Conservation (phyloP, 2,888 invertebrate genomes). For the Orchestes rusci region DNA sequence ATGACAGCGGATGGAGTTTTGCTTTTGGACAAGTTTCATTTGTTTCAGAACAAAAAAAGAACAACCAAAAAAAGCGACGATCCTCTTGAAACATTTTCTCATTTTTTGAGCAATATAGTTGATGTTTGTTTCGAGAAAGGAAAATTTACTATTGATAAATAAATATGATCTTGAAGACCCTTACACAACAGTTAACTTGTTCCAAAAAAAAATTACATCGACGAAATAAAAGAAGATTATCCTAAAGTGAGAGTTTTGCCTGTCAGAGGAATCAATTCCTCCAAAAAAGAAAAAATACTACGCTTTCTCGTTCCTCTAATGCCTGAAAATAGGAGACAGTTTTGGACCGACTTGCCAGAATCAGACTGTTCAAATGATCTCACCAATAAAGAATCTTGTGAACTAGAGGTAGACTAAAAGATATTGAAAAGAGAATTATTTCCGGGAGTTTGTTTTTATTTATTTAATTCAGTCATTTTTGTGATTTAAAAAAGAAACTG, state of each 20-base stretch:
- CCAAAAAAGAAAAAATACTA: neutral
- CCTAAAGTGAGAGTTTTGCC: neutral
- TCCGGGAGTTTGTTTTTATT: neutral
- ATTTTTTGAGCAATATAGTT: neutral
- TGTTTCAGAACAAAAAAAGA: slow-evolving; percentile 5
- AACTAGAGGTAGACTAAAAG: neutral
- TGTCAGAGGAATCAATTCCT: neutral
- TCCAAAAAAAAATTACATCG: neutral
- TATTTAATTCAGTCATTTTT: no score
- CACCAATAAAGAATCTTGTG: neutral
- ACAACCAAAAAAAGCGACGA: slow-evolving; percentile 4
- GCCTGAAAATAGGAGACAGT: neutral
- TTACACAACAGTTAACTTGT: neutral
- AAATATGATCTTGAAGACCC: neutral
- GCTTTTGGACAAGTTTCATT: neutral
- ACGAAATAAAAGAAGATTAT: neutral
- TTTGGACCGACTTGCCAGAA: neutral
- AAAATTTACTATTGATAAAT: neutral
- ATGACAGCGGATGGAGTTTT: slow-evolving; percentile 11
- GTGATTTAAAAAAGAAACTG: no score
- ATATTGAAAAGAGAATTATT: neutral
- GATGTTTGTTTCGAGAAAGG: neutral
- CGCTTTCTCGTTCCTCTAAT: neutral
- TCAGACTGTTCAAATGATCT: neutral
- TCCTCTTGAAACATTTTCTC: slow-evolving; percentile 2